These are phyloP conservation scores for Todus mexicanus DNA, from an alignment of 2,797 vertebrate genomes.

Conservation along the genomic window DNA sequence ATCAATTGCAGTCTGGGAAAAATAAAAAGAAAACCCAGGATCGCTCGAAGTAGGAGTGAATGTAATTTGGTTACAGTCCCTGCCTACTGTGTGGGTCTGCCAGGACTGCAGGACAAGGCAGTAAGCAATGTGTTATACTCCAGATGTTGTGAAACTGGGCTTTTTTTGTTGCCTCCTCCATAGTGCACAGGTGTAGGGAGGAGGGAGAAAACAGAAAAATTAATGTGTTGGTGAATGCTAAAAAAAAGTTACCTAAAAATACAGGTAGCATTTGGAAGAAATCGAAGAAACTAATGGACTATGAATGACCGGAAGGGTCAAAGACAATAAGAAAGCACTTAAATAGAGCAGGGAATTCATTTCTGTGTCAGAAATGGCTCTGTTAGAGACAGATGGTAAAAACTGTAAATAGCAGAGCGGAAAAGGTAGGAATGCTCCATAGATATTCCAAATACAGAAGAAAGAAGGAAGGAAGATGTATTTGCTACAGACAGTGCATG, in stretches of 20 bases:
- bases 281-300: conserved; percentile 16
- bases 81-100: not conserved
- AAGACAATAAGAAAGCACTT: conserved; percentile 21
- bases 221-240: not conserved
- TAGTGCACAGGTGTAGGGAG: not conserved
- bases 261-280: not conserved
- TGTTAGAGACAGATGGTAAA: not conserved
- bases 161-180: not conserved
- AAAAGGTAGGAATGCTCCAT: not conserved
- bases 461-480: not conserved
- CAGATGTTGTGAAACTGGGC: not conserved
- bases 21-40: not conserved
- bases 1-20: not conserved
- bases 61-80: not conserved
- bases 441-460: not conserved
- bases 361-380: not conserved
- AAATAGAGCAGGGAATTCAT: not conserved
- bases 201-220: not conserved
- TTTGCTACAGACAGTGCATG: not conserved
- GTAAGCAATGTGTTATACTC: not conserved
- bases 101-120: not conserved
- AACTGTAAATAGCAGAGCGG: not conserved
- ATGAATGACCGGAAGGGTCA: not conserved
- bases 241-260: not conserved
- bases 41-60: not conserved